Evolutionary conservation across 2,888 invertebrate species (phyloP).

Genomic region (Atherix ibis): DNA sequence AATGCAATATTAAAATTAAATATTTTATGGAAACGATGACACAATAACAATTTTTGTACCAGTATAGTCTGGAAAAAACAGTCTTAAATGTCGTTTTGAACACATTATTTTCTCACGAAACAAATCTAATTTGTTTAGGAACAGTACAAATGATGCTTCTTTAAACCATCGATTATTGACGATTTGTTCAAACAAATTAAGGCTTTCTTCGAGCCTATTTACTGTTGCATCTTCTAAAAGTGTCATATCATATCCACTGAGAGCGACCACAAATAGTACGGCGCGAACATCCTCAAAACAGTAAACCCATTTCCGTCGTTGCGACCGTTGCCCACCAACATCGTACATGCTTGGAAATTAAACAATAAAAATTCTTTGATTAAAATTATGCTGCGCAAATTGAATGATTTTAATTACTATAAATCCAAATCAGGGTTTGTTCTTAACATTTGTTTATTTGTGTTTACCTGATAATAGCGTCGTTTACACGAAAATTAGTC

Average conservation of each 20-base stretch:
- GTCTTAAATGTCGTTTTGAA: constrained; percentile 42
- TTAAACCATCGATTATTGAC: constrained; percentile 47
- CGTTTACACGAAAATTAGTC: constrained; percentile 45
- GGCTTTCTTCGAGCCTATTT: constrained; percentile 46
- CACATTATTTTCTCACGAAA: constrained; percentile 47
- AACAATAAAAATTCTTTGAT: background rate
- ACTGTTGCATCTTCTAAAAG: constrained; percentile 43
- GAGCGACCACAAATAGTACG: constrained; percentile 45
- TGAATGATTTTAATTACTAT: constrained; percentile 1
- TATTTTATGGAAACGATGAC: background rate
- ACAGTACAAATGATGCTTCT: constrained; percentile 44
- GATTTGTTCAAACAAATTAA: constrained; percentile 46
- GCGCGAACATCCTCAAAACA: constrained; percentile 50
- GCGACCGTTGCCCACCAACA: constrained; percentile 49
- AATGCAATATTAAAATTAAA: constrained; percentile 8
- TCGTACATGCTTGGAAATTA: constrained; percentile 40
- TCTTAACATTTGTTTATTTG: background rate
- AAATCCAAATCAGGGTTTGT: too few species aligned
- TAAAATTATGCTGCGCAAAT: constrained; percentile 2
- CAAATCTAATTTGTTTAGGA: constrained; percentile 48
- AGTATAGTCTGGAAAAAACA: constrained; percentile 43
- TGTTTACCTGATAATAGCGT: constrained; percentile 34
- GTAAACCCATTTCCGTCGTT: constrained; percentile 49
- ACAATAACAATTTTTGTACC: constrained; percentile 26
- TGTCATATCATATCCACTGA: constrained; percentile 52